Conservation (phyloP, 2,888 invertebrate genomes). For the Artemia sp. region DNA sequence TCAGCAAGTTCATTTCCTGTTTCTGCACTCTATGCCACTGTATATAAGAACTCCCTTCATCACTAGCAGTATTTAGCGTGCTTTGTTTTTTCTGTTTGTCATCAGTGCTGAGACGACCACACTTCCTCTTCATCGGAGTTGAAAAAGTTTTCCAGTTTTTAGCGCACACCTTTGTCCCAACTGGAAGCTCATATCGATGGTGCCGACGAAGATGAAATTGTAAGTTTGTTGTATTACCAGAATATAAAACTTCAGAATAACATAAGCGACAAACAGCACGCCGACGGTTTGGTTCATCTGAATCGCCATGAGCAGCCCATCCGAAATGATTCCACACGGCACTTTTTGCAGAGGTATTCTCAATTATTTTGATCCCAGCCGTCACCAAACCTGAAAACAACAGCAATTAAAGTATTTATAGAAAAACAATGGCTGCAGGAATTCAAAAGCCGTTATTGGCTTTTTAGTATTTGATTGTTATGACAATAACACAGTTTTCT, state of each 20-base stretch:
- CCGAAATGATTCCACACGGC: conserved; percentile 23
- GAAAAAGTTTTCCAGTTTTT: conserved; percentile 11
- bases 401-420: too few species aligned
- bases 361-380: conserved; percentile 21
- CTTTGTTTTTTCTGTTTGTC: too few species aligned
- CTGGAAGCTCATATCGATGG: conserved; percentile 14
- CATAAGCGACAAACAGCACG: conserved; percentile 21
- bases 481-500: too few species aligned
- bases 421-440: too few species aligned
- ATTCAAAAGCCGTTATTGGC: too few species aligned
- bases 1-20: conserved; percentile 20
- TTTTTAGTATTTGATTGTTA: too few species aligned
- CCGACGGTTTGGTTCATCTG: conserved; percentile 21
- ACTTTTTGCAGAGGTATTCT: conserved; percentile 21
- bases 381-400: not conserved
- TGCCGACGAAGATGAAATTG: conserved; percentile 22
- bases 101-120: too few species aligned
- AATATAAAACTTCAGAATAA: conserved; percentile 21
- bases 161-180: not conserved
- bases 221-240: conserved; percentile 22
- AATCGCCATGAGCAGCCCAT: conserved; percentile 21
- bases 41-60: not conserved
- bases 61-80: too few species aligned
- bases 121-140: not conserved
- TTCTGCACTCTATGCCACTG: conserved; percentile 21